Evolutionary conservation across 2,888 invertebrate species (phyloP).

Genomic region (Apotomis capreana): DNA sequence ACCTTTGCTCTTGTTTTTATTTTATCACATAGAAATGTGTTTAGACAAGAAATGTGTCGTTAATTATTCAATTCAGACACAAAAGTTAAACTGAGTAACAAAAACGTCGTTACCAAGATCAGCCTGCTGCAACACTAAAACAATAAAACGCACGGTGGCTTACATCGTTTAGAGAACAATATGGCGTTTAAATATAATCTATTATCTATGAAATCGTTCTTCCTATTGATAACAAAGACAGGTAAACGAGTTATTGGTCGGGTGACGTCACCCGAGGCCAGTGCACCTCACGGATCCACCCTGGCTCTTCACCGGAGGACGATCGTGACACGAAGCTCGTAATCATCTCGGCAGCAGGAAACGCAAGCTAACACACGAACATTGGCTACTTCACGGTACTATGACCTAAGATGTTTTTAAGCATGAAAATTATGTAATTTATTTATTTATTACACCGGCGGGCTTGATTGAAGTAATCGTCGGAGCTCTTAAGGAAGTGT

Average conservation of each 20-base stretch:
- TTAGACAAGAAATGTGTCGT: neutral
- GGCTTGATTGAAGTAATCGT: conserved; percentile 29
- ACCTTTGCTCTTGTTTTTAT: no score
- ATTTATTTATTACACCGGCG: conserved; percentile 26
- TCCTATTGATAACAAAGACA: conserved; percentile 57
- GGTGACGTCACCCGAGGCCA: conserved; percentile 70
- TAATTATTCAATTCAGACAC: no score
- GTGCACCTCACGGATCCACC: conserved; percentile 58
- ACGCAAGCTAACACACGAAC: conserved; percentile 46
- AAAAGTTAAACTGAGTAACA: no score
- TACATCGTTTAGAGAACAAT: conserved; percentile 12
- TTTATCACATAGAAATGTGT: neutral
- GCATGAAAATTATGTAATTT: conserved; percentile 40
- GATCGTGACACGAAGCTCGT: conserved; percentile 66
- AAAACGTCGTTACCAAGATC: neutral
- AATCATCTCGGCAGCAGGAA: conserved; percentile 65
- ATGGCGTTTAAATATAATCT: conserved; percentile 16
- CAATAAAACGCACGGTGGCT: conserved; percentile 5
- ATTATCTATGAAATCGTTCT: conserved; percentile 47
- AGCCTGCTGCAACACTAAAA: conserved; percentile 1
- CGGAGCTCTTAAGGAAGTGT: conserved; percentile 20
- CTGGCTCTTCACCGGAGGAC: conserved; percentile 58
- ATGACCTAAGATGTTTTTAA: conserved; percentile 42
- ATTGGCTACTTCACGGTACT: conserved; percentile 54
- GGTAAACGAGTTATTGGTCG: conserved; percentile 53